A percentile compares a stretch with the other conserved stretches of the same genome.
phyloP scores from a whole-genome alignment of 1,140 invertebrate genomes.

The Eurytemora carolleeae region DNA sequence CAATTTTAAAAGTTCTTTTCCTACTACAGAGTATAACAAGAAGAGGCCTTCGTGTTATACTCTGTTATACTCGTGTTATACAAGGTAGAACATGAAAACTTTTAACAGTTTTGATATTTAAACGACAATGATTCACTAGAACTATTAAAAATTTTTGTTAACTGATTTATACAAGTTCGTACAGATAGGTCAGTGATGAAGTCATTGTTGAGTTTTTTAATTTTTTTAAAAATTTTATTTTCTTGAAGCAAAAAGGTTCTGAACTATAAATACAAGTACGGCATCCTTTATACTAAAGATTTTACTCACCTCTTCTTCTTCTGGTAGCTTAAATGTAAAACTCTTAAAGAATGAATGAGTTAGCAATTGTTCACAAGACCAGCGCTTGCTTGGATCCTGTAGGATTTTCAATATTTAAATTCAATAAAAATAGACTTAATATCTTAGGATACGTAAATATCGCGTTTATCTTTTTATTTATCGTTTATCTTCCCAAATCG shows the following conservation, averaged over 20 bases:
- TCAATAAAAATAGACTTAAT: background rate
- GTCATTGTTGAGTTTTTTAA: background rate
- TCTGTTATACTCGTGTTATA: too few species aligned
- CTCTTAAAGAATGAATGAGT: slow-evolving; percentile 70
- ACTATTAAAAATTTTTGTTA: background rate
- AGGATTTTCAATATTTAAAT: background rate
- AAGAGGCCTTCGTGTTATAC: too few species aligned
- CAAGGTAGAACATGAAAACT: too few species aligned
- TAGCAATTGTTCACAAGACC: slow-evolving; percentile 69
- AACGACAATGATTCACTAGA: background rate
- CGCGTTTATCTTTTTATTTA: background rate
- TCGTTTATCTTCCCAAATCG: background rate
- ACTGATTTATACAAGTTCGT: background rate
- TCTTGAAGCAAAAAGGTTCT: background rate
- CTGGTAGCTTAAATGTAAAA: slow-evolving; percentile 50
- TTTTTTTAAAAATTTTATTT: background rate
- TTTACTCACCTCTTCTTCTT: slow-evolving; percentile 22
- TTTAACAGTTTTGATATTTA: too few species aligned
- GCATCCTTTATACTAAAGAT: too few species aligned
- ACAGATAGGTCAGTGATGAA: background rate
- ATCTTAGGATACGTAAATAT: background rate
- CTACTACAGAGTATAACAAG: too few species aligned
- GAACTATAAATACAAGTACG: too few species aligned
- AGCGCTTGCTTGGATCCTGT: slow-evolving; percentile 66
- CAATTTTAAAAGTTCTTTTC: too few species aligned